phyloP scores from a whole-genome alignment of 2,888 invertebrate species.

The Julus scanicus region DNA sequence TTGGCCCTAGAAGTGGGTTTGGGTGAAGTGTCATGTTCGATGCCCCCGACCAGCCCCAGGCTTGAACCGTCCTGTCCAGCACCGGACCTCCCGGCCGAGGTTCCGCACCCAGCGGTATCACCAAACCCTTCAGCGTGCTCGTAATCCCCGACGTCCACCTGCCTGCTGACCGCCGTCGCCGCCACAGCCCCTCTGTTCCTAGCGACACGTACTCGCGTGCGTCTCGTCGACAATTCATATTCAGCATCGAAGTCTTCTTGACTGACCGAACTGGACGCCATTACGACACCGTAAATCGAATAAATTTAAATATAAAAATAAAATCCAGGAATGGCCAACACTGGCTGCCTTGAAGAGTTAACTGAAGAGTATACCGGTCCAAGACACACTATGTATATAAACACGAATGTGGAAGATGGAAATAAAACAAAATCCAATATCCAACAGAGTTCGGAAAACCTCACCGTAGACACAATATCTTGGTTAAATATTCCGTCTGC shows the following conservation, averaged over 20 bases:
- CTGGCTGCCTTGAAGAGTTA: background rate
- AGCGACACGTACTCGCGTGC: conserved; percentile 67
- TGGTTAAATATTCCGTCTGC: background rate
- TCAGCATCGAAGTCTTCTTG: conserved; percentile 73
- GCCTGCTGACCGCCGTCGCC: conserved; percentile 2
- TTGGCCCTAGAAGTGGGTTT: conserved; percentile 67
- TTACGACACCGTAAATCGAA: conserved; percentile 60
- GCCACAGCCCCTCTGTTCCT: conserved; percentile 26
- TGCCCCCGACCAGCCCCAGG: conserved; percentile 57
- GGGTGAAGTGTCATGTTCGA: conserved; percentile 67
- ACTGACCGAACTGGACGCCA: conserved; percentile 74
- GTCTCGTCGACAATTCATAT: conserved; percentile 70
- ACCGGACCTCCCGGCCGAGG: conserved; percentile 54
- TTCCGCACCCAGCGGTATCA: conserved; percentile 56
- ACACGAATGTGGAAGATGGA: background rate
- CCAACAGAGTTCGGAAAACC: background rate
- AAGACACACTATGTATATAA: background rate
- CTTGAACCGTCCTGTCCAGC: conserved; percentile 56
- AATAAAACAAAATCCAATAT: background rate
- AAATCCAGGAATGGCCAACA: background rate
- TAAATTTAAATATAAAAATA: too few species aligned
- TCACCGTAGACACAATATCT: background rate
- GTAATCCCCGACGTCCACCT: conserved; percentile 18
- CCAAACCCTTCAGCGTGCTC: conserved; percentile 60
- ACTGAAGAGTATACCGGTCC: background rate